Evolutionary conservation across 1,140 invertebrate genomes (phyloP).

Genomic region (Leptonema lineaticorne): DNA sequence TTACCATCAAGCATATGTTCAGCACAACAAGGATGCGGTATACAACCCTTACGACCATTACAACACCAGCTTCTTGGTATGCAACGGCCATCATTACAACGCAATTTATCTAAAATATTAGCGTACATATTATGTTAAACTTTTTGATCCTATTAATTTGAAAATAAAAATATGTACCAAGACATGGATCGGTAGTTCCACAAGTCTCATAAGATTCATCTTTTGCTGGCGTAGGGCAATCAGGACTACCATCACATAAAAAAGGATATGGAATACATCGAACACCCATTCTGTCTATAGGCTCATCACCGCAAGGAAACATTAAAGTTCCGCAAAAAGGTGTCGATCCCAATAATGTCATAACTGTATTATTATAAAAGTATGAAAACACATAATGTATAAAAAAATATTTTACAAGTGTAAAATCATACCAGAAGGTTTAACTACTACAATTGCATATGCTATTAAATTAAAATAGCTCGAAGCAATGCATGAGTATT

Average conservation of each 20-base stretch:
- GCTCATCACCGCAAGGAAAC: constrained; percentile 25
- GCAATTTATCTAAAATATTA: constrained; percentile 25
- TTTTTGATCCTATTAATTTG: background rate
- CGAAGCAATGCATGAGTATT: constrained; percentile 32
- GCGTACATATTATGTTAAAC: background rate
- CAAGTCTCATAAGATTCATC: constrained; percentile 32
- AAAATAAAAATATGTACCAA: constrained; percentile 10
- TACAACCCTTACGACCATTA: constrained; percentile 10
- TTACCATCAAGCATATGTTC: constrained; percentile 5
- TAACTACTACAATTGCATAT: constrained; percentile 17
- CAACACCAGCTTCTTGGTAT: constrained; percentile 37
- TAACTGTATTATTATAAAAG: background rate
- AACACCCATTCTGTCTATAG: background rate
- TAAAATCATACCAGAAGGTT: background rate
- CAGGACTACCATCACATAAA: constrained; percentile 35
- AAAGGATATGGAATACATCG: constrained; percentile 24
- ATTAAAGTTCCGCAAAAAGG: constrained; percentile 28
- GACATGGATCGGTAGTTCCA: constrained; percentile 33
- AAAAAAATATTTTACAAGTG: too few relatives aligned
- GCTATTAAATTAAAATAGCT: background rate
- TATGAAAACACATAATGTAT: too few relatives aligned
- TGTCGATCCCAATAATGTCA: background rate
- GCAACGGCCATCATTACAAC: constrained; percentile 31
- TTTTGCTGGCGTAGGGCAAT: constrained; percentile 26
- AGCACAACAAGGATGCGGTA: constrained; percentile 34